These are phyloP conservation scores for Coregonus clupeaformis DNA, from an alignment of 2,113 vertebrate species.

Conservation along the genomic window DNA sequence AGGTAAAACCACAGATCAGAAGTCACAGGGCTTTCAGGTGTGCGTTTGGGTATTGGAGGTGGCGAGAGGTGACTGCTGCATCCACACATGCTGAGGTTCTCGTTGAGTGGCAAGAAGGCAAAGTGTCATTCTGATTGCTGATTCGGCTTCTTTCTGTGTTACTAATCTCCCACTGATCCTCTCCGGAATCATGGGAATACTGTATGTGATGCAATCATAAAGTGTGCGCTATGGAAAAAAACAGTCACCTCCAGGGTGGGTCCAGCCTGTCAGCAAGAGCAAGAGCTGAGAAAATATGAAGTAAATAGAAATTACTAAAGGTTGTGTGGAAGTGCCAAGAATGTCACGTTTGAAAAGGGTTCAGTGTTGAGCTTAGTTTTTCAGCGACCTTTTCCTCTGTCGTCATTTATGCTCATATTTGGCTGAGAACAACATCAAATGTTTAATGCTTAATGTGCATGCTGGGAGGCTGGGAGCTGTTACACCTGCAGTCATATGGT, in stretches of 20 bases:
- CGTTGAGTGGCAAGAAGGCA: conserved; percentile 49
- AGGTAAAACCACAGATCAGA: conserved; percentile 5
- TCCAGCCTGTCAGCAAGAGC: conserved; percentile 27
- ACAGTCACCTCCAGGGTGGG: conserved; percentile 43
- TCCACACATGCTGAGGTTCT: conserved; percentile 39
- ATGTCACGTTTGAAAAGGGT: conserved; percentile 37
- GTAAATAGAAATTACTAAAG: conserved; percentile 39
- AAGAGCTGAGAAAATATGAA: conserved; percentile 17
- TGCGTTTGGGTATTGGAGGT: conserved; percentile 57
- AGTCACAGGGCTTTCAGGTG: conserved; percentile 64
- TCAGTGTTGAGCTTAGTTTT: conserved; percentile 19
- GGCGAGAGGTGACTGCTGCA: conserved; percentile 47
- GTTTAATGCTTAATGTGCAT: conserved; percentile 52
- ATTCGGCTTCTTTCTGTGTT: conserved; percentile 56
- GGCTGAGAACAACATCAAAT: conserved; percentile 49
- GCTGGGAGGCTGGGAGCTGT: not conserved
- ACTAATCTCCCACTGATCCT: conserved; percentile 67
- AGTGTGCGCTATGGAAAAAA: conserved; percentile 31
- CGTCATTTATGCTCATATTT: conserved; percentile 46
- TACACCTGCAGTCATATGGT: conserved; percentile 26
- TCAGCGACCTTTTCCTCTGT: conserved; percentile 36
- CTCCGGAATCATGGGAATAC: conserved; percentile 35
- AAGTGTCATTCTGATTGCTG: conserved; percentile 60
- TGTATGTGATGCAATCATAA: conserved; percentile 61
- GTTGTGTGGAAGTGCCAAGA: conserved; percentile 47